Percentiles rank a stretch among this genome's conserved stretches.
Evolutionary conservation across 1,140 invertebrate species (phyloP).

Genomic region (Bombus confusus): DNA sequence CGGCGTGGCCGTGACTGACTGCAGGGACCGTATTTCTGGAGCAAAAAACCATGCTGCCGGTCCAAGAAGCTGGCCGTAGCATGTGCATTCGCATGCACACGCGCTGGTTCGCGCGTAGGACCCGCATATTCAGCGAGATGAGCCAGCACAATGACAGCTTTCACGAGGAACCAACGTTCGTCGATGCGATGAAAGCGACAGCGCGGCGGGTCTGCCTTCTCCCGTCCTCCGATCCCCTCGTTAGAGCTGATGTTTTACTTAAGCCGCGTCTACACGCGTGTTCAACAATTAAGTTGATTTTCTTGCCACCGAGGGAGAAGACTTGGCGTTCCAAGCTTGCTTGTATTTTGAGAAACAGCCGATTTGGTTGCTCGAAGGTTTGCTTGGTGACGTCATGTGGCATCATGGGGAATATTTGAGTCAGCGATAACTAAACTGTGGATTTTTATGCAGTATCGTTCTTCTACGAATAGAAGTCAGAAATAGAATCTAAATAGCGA

Average conservation of each 20-base stretch:
- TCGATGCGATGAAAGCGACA: conserved; percentile 44
- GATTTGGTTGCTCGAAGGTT: too few relatives aligned
- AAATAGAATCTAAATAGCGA: too few relatives aligned
- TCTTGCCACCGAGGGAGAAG: not conserved
- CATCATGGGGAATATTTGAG: too few relatives aligned
- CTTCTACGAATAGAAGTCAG: too few relatives aligned
- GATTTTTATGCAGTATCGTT: too few relatives aligned
- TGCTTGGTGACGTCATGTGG: too few relatives aligned
- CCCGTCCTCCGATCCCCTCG: not conserved
- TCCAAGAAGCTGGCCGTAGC: conserved; percentile 34
- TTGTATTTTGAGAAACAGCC: too few relatives aligned
- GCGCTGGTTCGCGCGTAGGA: conserved; percentile 25
- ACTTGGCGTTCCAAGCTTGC: not conserved
- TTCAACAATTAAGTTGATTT: not conserved
- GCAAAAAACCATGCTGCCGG: conserved; percentile 57
- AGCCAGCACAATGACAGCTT: conserved; percentile 69
- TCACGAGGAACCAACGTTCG: conserved; percentile 58
- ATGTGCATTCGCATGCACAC: conserved; percentile 42
- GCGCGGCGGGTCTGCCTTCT: not conserved
- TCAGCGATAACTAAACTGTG: too few relatives aligned
- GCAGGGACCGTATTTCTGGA: conserved; percentile 66
- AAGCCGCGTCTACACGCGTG: not conserved
- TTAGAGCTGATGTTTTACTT: conserved; percentile 40
- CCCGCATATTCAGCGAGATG: conserved; percentile 45
- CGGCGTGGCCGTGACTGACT: conserved; percentile 66